Percentiles rank a stretch among this genome's conserved stretches.
These are phyloP conservation scores for Leucania comma DNA, from an alignment of 2,888 invertebrate genomes.

Conservation along the genomic window DNA sequence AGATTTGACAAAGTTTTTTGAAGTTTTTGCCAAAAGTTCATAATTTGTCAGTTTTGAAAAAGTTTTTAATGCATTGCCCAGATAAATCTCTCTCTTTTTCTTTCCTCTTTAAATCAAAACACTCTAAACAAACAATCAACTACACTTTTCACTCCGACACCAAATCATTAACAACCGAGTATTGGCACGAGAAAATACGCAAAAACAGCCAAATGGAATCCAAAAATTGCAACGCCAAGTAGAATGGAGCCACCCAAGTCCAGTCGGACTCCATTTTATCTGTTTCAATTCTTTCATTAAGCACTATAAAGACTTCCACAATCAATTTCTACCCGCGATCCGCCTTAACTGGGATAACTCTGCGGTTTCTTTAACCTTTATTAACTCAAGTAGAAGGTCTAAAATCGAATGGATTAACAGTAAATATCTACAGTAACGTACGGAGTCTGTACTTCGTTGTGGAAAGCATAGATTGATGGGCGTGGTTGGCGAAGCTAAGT, in stretches of 20 bases:
- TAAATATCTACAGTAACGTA: constrained; percentile 69
- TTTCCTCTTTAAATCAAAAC: not conserved
- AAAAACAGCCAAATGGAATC: constrained; percentile 46
- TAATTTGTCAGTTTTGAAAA: not conserved
- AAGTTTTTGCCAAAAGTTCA: too few relatives aligned
- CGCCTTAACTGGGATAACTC: constrained; percentile 69
- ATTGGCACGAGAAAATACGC: constrained; percentile 46
- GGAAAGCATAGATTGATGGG: constrained; percentile 89
- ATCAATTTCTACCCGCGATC: constrained; percentile 85
- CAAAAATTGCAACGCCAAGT: constrained; percentile 54
- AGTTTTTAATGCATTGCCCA: not conserved
- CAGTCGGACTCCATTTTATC: constrained; percentile 77
- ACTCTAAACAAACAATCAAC: constrained; percentile 5
- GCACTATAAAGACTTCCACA: constrained; percentile 86
- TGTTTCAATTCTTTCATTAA: constrained; percentile 89
- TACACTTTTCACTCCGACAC: constrained; percentile 16
- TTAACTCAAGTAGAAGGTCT: constrained; percentile 58
- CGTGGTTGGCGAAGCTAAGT: constrained; percentile 82
- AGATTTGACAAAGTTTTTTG: too few relatives aligned
- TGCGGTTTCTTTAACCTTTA: constrained; percentile 63
- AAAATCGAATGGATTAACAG: constrained; percentile 51
- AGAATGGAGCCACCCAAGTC: constrained; percentile 54
- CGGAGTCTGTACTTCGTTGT: constrained; percentile 87
- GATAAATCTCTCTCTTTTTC: not conserved
- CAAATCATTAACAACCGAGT: constrained; percentile 29